Percentiles rank a stretch among this genome's conserved stretches.
These are phyloP conservation scores for Eretmodus cyanostictus DNA, from an alignment of 2,113 vertebrate species.

Conservation along the genomic window DNA sequence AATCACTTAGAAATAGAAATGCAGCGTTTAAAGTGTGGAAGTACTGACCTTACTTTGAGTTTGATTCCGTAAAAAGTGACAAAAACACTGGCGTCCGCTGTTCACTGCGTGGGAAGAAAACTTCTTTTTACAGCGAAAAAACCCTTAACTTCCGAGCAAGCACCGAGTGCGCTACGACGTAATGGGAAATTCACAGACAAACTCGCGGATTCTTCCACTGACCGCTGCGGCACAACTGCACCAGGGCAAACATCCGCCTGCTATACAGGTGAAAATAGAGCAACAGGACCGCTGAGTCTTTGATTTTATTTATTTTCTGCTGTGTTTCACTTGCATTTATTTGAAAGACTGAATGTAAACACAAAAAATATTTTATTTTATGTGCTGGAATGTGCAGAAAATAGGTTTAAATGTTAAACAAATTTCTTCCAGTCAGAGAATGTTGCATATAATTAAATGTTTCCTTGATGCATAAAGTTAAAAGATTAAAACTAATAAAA, in stretches of 20 bases:
- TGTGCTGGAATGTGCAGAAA: no score
- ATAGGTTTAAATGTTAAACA: accelerated
- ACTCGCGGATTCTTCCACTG: no score
- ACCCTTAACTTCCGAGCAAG: accelerated
- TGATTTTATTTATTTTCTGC: no score
- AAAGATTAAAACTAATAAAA: no score
- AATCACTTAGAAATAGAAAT: neutral
- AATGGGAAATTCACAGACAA: no score
- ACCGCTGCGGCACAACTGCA: accelerated
- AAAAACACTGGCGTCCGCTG: accelerated
- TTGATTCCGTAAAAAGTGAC: neutral
- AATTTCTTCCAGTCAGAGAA: no score
- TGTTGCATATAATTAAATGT: accelerated
- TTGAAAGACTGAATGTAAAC: no score
- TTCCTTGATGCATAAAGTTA: no score
- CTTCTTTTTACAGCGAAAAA: neutral
- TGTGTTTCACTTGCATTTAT: no score
- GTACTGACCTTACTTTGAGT: neutral
- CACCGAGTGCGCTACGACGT: accelerated
- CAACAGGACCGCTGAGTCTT: no score
- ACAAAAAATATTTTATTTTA: no score
- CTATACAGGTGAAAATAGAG: no score
- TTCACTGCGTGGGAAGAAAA: neutral
- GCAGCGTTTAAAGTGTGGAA: neutral
- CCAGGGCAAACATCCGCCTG: accelerated